phyloP scores from a whole-genome alignment of 2,888 invertebrate species.

The Acleris cristana region DNA sequence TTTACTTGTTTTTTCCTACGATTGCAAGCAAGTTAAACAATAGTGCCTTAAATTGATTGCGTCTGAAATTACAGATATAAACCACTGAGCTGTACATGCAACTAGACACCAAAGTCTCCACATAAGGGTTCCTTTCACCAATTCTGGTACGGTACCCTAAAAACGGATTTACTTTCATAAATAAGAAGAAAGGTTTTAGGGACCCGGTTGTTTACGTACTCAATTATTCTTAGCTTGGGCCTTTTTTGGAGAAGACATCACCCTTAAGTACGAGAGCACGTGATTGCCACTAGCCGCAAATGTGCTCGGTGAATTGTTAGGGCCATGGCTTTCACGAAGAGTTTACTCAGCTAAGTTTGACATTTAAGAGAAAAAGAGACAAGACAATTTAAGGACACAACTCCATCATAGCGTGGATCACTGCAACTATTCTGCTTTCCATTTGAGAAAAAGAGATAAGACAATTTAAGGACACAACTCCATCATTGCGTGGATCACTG shows the following conservation, averaged over 20 bases:
- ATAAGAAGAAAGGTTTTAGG: constrained; percentile 23
- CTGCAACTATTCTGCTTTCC: too few relatives aligned
- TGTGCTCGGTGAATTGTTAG: not conserved
- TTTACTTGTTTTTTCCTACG: too few relatives aligned
- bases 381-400: too few relatives aligned
- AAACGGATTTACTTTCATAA: constrained; percentile 3
- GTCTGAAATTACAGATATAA: too few relatives aligned
- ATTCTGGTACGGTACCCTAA: not conserved
- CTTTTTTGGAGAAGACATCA: constrained; percentile 15
- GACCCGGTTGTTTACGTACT: constrained; percentile 8
- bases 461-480: too few relatives aligned
- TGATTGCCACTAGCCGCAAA: constrained; percentile 20
- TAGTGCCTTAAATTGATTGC: too few relatives aligned
- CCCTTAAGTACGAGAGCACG: constrained; percentile 12
- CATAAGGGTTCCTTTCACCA: not conserved
- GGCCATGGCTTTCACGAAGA: not conserved
- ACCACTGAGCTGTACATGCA: not conserved
- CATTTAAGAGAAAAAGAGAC: not conserved
- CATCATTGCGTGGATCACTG: too few relatives aligned
- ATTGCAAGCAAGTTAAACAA: too few relatives aligned
- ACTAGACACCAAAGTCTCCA: not conserved
- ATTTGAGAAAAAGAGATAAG: too few relatives aligned
- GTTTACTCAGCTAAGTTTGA: not conserved
- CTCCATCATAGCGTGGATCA: too few relatives aligned
- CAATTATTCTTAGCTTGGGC: constrained; percentile 26